Evolutionary conservation across 2,888 invertebrate genomes (phyloP).

Genomic region (Luperina testacea): DNA sequence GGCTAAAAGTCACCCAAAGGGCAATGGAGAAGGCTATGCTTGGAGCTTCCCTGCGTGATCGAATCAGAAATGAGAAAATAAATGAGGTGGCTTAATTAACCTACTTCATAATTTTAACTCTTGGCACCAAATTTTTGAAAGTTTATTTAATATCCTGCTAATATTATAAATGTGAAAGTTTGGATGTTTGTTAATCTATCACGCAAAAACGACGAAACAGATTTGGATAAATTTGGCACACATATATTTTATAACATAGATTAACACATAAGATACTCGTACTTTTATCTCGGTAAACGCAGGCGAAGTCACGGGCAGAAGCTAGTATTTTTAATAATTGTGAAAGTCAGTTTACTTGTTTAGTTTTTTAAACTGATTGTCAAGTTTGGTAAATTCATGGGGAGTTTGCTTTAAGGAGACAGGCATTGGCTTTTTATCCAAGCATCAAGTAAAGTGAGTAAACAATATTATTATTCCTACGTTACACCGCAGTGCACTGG

Average conservation of each 20-base stretch:
- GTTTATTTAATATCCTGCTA: neutral
- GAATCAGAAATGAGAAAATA: neutral
- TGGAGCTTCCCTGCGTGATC: no score
- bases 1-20: no score
- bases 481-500: neutral
- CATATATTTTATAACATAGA: neutral
- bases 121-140: neutral
- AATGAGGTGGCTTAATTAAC: neutral
- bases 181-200: neutral
- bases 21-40: no score
- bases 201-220: no score
- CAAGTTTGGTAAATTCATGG: neutral
- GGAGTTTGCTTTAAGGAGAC: neutral
- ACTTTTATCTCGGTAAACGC: neutral
- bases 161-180: neutral
- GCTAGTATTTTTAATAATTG: neutral
- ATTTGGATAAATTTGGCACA: neutral
- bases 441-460: neutral
- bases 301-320: neutral
- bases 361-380: neutral
- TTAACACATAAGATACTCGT: neutral
- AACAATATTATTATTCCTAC: neutral
- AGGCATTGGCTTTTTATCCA: neutral
- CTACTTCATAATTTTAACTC: neutral
- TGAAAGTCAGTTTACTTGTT: neutral